phyloP scores from a whole-genome alignment of 2,797 vertebrate species.

The Falco concolor region DNA sequence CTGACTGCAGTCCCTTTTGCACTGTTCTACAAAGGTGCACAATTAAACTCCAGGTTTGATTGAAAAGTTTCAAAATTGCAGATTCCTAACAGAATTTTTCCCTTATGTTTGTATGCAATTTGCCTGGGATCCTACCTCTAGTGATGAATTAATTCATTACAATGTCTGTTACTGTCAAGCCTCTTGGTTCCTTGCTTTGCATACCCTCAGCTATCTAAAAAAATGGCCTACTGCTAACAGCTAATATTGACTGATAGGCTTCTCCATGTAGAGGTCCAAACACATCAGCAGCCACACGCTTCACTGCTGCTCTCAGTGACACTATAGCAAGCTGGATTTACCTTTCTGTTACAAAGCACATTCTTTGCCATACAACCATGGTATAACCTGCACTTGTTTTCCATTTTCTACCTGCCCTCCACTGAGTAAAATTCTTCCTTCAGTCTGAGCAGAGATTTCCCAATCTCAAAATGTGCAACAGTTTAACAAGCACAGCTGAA shows the following conservation, averaged over 20 bases:
- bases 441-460: neutral
- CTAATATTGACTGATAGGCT: neutral
- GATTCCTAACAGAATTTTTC: neutral
- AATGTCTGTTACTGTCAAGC: neutral
- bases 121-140: accelerated
- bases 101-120: neutral
- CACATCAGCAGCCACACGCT: accelerated
- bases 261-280: neutral
- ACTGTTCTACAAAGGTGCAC: neutral
- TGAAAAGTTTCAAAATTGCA: neutral
- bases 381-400: neutral
- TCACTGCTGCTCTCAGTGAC: neutral
- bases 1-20: neutral
- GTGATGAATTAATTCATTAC: neutral
- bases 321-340: neutral
- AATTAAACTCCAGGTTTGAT: neutral
- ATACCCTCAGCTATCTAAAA: neutral
- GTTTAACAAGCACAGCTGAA: neutral
- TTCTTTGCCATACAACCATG: neutral
- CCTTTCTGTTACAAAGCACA: neutral
- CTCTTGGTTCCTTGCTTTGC: neutral
- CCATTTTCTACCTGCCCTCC: neutral
- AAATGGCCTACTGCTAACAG: accelerated
- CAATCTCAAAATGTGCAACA: neutral
- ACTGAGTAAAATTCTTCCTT: neutral